Base-by-base conservation (phyloP, 2,888 invertebrate species). In the Coenonympha glycerion region DNA sequence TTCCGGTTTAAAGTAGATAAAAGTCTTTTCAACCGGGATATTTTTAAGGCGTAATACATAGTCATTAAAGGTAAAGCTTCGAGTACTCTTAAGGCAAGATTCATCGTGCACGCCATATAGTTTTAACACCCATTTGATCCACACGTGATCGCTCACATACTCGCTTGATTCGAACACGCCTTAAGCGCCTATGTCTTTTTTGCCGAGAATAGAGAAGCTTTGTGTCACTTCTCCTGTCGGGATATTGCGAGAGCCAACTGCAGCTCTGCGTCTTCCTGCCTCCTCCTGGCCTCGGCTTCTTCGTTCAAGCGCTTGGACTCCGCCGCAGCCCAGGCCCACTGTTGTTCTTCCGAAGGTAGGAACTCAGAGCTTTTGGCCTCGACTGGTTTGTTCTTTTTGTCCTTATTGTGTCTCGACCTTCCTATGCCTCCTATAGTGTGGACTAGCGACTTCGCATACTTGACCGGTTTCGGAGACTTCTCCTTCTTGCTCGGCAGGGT, bases 181-280 rank as follows among this genome's bases (percentile, higher is more conserved):
- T 21, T 31, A 30, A 21, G 39, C 16, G 41, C 49, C 39, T 39
- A 41, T 41, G 11, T 28, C 22, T 49, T 36, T 26, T 19, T 19
- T 22, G 30, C 34, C 40, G 28, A 46, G 46, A 41, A 30, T n/a
- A 46, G 30, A 15, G 22, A 24, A 18, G 28, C 4, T 13, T 44
- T 31, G 8, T 19, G 50, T 82, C 79, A 86, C 71, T 84, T 76
- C 42, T 85, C 84, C 60, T 75, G 79, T 3, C 82, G 88, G 63
- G 93, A 93, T 52, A 93, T 84, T 53, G 91, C 92, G 44, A 94
- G 80, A 1, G 93, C 94, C 28, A 92, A 86, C 66, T 92, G 92
- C 46, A 93, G 77, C 64, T 94, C 93, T n/a, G 90, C 91, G 57
- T 92, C 90, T 67, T 94, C 93, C 55, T 86, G 90, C 47, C 89